phyloP scores from a whole-genome alignment of 1,140 invertebrate genomes.

The Zaprionus taronus region DNA sequence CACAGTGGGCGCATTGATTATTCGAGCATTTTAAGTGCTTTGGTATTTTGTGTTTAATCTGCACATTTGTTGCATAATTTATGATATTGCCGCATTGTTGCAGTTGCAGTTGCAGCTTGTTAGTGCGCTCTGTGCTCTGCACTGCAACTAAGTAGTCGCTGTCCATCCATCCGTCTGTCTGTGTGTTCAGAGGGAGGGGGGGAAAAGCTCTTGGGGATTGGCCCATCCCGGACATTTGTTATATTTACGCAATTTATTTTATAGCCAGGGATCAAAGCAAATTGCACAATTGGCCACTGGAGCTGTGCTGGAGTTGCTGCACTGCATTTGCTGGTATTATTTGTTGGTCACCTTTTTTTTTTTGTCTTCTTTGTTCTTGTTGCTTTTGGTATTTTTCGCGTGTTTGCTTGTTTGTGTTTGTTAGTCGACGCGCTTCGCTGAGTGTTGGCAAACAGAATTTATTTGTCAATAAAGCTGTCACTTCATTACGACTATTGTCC shows the following conservation, averaged over 20 bases:
- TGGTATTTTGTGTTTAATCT: conserved; percentile 80
- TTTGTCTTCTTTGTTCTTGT: conserved; percentile 24
- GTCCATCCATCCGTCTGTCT: conserved; percentile 4
- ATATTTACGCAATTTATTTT: conserved; percentile 80
- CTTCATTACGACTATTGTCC: conserved; percentile 78
- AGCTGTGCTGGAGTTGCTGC: conserved; percentile 6
- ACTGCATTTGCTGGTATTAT: conserved; percentile 23
- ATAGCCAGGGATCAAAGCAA: conserved; percentile 72
- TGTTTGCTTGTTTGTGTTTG: conserved; percentile 34
- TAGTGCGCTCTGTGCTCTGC: background rate
- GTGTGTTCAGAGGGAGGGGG: background rate
- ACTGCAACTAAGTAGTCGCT: conserved; percentile 13
- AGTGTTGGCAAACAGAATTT: conserved; percentile 79
- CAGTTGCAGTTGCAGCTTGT: conserved; percentile 27
- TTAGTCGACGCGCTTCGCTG: conserved; percentile 48
- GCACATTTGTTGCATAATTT: conserved; percentile 80
- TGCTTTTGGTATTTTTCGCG: conserved; percentile 32
- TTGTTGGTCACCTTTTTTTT: conserved; percentile 33
- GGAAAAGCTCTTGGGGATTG: background rate
- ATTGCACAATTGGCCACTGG: conserved; percentile 66
- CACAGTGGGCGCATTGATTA: conserved; percentile 56
- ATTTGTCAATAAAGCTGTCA: conserved; percentile 83
- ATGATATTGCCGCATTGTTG: conserved; percentile 60
- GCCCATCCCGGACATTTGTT: conserved; percentile 44
- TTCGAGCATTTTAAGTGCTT: conserved; percentile 75